Base-by-base conservation (phyloP, 2,113 vertebrate genomes). In the Genyomyrus donnyi region DNA sequence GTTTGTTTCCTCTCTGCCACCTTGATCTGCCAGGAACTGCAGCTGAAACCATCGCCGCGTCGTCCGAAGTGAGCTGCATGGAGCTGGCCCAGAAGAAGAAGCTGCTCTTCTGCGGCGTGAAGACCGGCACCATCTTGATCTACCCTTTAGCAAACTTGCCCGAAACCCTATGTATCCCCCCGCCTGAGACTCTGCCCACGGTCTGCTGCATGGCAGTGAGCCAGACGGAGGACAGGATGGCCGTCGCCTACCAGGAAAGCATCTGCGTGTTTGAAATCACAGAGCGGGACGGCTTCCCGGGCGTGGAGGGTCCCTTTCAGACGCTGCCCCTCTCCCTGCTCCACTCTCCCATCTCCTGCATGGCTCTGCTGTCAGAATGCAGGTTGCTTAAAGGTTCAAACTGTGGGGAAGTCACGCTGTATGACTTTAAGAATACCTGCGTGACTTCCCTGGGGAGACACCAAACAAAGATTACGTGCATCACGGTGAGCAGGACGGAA, bases 151-250 rank as follows among this genome's bases (percentile, higher is more conserved):
- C 91, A 0, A 93, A 95, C 50, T 93, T 92, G 42, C 95, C 95
- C 83, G 96, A 97, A 0, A 96, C 93, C 0, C 89, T 96, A 9
- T 95, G 95, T 90, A 95, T 96, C 62, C 96, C 96, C 1, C 97
- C 96, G 0, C 96, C 96, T 0, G 95, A 97, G 92, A 93, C 93
- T 89, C 94, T 92, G 8, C 93, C 93, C 46, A 62, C 92, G 0
- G 89, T 95, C 83, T 94, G 90, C 0, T 89, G 94, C 90, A 91
- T 92, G 89, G 94, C 95, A 0, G 7, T 95, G 77, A 93, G 93
- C 90, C 91, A 93, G 74, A 83, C 88, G 0, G 97, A 98, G 92
- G 93, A 93, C 42, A 93, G 91, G 46, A 2, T 97, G 84, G 96
- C 92, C 0, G 91, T 91, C 17, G 96, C 96, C 0, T 95, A 95